These are phyloP conservation scores for Aptenodytes patagonicus DNA, from an alignment of 2,113 vertebrate species.

Conservation along the genomic window DNA sequence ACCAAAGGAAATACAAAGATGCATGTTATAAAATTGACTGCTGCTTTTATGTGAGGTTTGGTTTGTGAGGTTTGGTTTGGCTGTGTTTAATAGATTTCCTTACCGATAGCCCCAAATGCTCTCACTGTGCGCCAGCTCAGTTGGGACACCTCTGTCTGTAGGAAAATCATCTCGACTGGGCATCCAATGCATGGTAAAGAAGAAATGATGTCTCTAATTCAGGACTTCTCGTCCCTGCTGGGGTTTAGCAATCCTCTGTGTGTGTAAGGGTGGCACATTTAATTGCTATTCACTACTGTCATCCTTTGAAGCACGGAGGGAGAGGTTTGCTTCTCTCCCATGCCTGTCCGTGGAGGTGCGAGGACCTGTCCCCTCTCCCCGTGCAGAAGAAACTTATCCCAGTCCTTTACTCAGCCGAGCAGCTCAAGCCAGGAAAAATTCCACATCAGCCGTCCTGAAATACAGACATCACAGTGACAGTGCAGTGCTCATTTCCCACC, in stretches of 20 bases:
- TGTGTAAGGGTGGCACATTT: not conserved
- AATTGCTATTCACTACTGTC: not conserved
- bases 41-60: not conserved
- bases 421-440: not conserved
- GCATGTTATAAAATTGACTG: not conserved
- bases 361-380: not conserved
- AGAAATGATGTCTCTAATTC: not conserved
- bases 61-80: not conserved
- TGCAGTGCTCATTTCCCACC: not conserved
- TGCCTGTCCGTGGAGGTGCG: fast-evolving
- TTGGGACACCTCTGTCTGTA: not conserved
- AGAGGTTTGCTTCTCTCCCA: not conserved
- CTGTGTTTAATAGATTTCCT: not conserved
- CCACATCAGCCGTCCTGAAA: fast-evolving
- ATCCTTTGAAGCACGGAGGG: not conserved
- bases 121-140: not conserved
- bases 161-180: not conserved
- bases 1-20: fast-evolving
- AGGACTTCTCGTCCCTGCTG: not conserved
- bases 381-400: not conserved
- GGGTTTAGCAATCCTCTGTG: too few species aligned
- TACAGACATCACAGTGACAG: not conserved
- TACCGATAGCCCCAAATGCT: not conserved
- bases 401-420: not conserved
- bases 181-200: not conserved